These are phyloP conservation scores for Cinara cedri DNA, from an alignment of 2,888 invertebrate species.

Conservation along the genomic window DNA sequence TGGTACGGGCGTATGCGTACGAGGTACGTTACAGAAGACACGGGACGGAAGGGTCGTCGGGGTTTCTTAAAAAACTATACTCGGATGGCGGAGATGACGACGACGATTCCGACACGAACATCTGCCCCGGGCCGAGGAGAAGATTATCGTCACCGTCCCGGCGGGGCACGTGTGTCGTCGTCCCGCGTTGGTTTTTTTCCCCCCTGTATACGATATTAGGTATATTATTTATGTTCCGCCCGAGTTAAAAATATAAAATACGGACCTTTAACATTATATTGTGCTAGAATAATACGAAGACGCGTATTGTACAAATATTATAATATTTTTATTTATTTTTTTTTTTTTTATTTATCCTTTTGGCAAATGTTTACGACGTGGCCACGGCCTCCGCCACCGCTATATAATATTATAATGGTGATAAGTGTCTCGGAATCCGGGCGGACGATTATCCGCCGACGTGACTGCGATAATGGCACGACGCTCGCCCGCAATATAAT, in stretches of 20 bases:
- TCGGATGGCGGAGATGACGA: neutral
- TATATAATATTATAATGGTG: too few relatives aligned
- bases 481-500: neutral
- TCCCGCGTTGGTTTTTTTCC: neutral
- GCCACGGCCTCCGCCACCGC: neutral
- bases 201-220: too few relatives aligned
- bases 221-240: too few relatives aligned
- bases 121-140: neutral
- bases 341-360: too few relatives aligned
- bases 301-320: neutral
- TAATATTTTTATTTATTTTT: constrained; percentile 6
- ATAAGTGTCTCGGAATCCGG: constrained; percentile 47
- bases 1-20: neutral
- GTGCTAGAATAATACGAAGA: neutral
- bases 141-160: neutral
- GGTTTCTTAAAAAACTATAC: constrained; percentile 11
- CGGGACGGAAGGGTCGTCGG: too few relatives aligned
- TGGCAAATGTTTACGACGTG: constrained; percentile 43
- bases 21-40: too few relatives aligned
- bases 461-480: constrained; percentile 49
- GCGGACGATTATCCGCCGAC: constrained; percentile 45
- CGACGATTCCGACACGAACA: neutral
- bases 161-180: constrained; percentile 15
- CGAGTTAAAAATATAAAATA: neutral
- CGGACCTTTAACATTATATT: neutral